Evolutionary conservation across 2,113 vertebrate genomes (phyloP), one percentile per base, ranked within the genome.

Genomic region (Microcebus lehilahytsara): DNA sequence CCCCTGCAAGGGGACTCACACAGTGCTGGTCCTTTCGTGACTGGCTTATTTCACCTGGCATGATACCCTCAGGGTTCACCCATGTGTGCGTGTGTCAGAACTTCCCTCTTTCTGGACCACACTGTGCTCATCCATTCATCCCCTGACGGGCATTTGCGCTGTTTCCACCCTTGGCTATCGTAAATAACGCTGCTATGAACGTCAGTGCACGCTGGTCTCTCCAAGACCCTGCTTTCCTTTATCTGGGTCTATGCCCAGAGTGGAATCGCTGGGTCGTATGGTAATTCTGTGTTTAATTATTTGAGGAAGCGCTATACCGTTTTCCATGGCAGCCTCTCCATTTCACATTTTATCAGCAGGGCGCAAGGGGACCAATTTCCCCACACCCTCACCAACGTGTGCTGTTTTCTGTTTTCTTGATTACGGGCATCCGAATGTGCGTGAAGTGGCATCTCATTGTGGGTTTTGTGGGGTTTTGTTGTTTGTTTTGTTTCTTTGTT

Each of bases 1-100:
- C 40, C 5, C 22, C 25, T 5, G 0, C 17, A 37, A 69, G 49
- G 69, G 37, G 34, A 30, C 10, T 37, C 2, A 1, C 2, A 27
- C 0, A 0, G 62, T 3, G 17, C 10, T 11, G 58, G 62, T 78
- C 84, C 16, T 22, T 79, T 10, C 2, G 23, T 51, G 62, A 60
- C 16, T 71, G 11, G 5, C 37, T 71, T 4, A 7, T 71, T 79
- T 60, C 92, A 79, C 17, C 78, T 11, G 22, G 7, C 42, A 25
- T 67, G 30, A 25, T 17, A 16, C 19, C 77, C 34, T 49, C 69
- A 37, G 10, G 17, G 72, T 69, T 69, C 13, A 8, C n/a, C 7
- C 49, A 2, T 3, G 14, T 34, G 42, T 71, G 40, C 13, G 8
- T 14, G n/a, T 78, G 32, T 71, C 32, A 11, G 23, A 30, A 49